phyloP scores from a whole-genome alignment of 2,797 vertebrate species.

The Microhierax caerulescens region DNA sequence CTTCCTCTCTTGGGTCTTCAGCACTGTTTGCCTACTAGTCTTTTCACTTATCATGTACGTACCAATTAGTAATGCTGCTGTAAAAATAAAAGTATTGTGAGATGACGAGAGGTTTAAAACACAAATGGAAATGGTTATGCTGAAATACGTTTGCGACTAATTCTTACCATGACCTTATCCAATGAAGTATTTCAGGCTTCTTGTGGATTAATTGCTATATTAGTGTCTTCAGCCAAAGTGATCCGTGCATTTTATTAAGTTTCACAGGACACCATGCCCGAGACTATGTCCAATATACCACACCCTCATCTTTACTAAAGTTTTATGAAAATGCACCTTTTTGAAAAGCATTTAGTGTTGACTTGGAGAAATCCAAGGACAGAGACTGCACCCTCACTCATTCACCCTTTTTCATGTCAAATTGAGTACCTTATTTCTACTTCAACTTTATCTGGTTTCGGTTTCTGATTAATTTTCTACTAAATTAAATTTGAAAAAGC shows the following conservation, averaged over 20 bases:
- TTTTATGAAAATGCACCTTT: neutral
- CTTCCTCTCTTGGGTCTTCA: neutral
- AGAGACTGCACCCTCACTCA: neutral
- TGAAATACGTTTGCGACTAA: neutral
- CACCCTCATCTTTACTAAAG: neutral
- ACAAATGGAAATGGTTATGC: neutral
- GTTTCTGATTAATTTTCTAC: neutral
- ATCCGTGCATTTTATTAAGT: neutral
- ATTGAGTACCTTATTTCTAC: neutral
- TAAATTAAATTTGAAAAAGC: neutral
- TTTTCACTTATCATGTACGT: neutral
- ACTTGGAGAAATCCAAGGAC: neutral
- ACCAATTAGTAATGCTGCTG: neutral
- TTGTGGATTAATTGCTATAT: neutral
- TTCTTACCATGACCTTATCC: neutral
- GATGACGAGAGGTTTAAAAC: neutral
- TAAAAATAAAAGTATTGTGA: neutral
- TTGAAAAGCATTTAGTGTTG: neutral
- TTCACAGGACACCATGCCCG: neutral
- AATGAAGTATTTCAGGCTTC: neutral
- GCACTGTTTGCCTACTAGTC: neutral
- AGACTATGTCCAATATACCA: neutral
- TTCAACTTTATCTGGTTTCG: neutral
- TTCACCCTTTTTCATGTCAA: neutral
- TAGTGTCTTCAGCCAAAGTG: neutral